Evolutionary conservation across 2,797 vertebrate species (phyloP), one percentile per base, ranked within the genome.

Genomic region (Brachyrhaphis roseni): DNA sequence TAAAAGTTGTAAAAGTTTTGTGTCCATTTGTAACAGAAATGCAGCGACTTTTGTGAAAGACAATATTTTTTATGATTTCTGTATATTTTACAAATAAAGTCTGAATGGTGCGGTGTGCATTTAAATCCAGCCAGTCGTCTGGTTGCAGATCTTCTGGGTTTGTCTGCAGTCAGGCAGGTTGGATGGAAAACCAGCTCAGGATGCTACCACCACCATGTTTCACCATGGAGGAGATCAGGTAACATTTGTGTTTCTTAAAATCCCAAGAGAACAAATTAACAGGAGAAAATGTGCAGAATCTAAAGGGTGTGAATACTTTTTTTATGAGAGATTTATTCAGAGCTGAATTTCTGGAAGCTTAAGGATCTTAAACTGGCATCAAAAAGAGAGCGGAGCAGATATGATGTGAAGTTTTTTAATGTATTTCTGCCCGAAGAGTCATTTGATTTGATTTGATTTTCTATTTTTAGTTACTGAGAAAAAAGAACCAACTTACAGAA

Each of bases 401-500:
- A 34, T 12, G 20, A 20, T 66, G 16, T 2, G 2, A 10, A 0
- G 34, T 23, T 34, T 34, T 34, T 66, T 36, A 36, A 49, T 31
- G 0, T 16, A 28, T 26, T 55, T 53, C 15, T 26, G 28, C 23
- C 46, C 39, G 1, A 36, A n/a, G 6, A 66, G 5, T 10, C 0
- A 6, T 36, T 71, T 72, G 16, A 55, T 57, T 23, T n/a, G n/a
- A n/a, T n/a, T n/a, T n/a, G n/a, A 28, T 31, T 31, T 28, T 15
- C 12, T 59, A 28, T 28, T 31, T 28, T 59, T 59, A 28, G 41
- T 45, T n/a, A 70, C 41, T 0, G 34, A 8, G n/a, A 75, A 64
- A 7, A 77, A 13, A 51, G 1, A 49, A 34, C 1, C 81, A 59
- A 92, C 98, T 98, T 95, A 99, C 98, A 99, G 94, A 91, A 99